Conservation (phyloP, 2,113 vertebrate species). For the Peucedramus taeniatus region DNA sequence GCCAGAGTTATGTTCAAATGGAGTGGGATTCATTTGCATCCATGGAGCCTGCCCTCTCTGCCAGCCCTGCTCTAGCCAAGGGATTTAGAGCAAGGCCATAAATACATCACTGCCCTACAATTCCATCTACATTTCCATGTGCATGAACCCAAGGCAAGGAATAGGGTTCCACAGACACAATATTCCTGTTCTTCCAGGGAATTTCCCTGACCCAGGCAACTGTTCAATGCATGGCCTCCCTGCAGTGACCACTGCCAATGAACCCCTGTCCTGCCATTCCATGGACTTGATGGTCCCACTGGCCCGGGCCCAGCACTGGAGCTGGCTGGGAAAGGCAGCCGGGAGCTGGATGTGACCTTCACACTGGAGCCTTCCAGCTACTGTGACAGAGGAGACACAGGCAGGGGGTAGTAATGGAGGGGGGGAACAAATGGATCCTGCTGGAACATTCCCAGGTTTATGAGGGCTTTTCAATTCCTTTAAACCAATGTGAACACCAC, state of each 20-base stretch:
- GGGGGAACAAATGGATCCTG: neutral
- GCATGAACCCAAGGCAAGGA: neutral
- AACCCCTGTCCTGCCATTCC: neutral
- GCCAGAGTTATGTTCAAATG: neutral
- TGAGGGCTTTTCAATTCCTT: neutral
- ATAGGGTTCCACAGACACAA: accelerated
- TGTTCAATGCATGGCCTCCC: accelerated
- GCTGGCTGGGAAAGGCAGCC: neutral
- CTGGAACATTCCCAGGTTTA: neutral
- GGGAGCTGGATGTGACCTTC: neutral
- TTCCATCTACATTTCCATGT: neutral
- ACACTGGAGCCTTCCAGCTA: neutral
- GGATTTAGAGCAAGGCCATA: neutral
- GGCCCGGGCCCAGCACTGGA: neutral
- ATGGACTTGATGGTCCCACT: neutral
- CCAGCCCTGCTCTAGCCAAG: accelerated
- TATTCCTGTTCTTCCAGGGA: neutral
- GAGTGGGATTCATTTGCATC: neutral
- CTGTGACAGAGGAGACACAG: neutral
- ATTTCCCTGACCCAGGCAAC: too few species aligned
- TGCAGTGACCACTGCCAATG: neutral
- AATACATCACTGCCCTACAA: neutral
- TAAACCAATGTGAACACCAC: accelerated
- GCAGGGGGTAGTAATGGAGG: too few species aligned
- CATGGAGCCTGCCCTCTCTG: accelerated